These are phyloP conservation scores for Euspilapteryx auroguttella DNA, from an alignment of 2,888 invertebrate species.

Conservation along the genomic window DNA sequence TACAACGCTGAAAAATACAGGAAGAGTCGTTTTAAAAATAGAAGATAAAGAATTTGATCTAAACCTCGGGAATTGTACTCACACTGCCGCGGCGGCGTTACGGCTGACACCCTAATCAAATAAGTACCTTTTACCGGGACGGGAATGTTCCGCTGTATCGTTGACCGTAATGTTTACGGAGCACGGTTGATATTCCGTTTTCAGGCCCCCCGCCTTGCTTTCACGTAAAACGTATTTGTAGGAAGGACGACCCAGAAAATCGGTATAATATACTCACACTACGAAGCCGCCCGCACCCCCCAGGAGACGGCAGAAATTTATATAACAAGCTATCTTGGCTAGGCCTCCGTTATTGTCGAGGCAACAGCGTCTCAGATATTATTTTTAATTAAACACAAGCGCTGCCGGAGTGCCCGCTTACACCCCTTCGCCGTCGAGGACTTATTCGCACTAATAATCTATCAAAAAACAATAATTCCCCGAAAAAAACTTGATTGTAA, in stretches of 20 bases:
- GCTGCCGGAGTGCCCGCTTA: conserved; percentile 23
- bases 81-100: conserved; percentile 54
- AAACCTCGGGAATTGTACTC: conserved; percentile 48
- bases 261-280: conserved; percentile 61
- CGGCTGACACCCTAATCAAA: conserved; percentile 62
- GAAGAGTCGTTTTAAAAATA: conserved; percentile 32
- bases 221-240: conserved; percentile 62
- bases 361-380: conserved; percentile 49
- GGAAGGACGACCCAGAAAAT: conserved; percentile 63
- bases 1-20: too few relatives aligned
- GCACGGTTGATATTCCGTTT: too few relatives aligned
- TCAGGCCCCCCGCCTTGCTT: too few relatives aligned
- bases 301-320: conserved; percentile 56
- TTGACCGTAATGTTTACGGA: background rate
- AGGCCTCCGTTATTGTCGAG: conserved; percentile 51
- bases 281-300: conserved; percentile 46
- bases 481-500: too few relatives aligned
- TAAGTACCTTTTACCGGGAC: conserved; percentile 58
- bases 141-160: too few relatives aligned
- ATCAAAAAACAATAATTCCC: too few relatives aligned
- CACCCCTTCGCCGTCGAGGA: background rate
- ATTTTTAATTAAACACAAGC: conserved; percentile 56
- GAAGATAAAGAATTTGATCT: conserved; percentile 56
- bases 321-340: conserved; percentile 53
- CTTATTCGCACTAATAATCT: too few relatives aligned